phyloP scores from a whole-genome alignment of 2,797 vertebrate genomes.

The Micromesistius poutassou region DNA sequence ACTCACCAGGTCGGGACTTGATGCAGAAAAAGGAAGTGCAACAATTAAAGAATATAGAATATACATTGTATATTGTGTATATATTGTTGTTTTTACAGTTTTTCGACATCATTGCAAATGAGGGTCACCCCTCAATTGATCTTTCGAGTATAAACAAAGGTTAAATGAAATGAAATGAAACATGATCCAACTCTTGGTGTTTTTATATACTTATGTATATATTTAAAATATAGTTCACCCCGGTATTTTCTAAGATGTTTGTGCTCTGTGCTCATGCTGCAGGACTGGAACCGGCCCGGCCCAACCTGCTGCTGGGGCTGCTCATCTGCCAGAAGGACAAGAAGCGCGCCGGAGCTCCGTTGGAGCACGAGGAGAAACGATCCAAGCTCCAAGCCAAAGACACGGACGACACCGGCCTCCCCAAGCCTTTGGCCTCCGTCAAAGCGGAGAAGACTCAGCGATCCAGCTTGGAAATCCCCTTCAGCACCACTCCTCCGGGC shows the following conservation, averaged over 20 bases:
- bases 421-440: conserved; percentile 51
- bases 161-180: too few relatives aligned
- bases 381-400: conserved; percentile 78
- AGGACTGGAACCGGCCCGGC: conserved; percentile 96
- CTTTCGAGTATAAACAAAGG: too few relatives aligned
- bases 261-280: conserved; percentile 37
- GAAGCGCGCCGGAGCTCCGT: conserved; percentile 71
- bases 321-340: conserved; percentile 95
- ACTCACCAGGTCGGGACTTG: not conserved
- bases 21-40: not conserved
- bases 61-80: too few relatives aligned
- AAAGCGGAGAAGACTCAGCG: conserved; percentile 67
- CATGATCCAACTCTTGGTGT: not conserved
- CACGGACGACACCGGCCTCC: conserved; percentile 63
- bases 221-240: conserved; percentile 5
- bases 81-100: too few relatives aligned
- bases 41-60: not conserved
- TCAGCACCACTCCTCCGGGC: conserved; percentile 84
- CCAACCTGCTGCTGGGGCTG: conserved; percentile 92
- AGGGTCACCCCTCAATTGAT: too few relatives aligned
- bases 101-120: too few relatives aligned
- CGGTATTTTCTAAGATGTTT: conserved; percentile 7
- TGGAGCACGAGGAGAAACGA: conserved; percentile 86
- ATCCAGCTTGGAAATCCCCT: conserved; percentile 68
- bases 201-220: not conserved